phyloP scores from a whole-genome alignment of 2,797 vertebrate species.

The Macroramphosus scolopax region DNA sequence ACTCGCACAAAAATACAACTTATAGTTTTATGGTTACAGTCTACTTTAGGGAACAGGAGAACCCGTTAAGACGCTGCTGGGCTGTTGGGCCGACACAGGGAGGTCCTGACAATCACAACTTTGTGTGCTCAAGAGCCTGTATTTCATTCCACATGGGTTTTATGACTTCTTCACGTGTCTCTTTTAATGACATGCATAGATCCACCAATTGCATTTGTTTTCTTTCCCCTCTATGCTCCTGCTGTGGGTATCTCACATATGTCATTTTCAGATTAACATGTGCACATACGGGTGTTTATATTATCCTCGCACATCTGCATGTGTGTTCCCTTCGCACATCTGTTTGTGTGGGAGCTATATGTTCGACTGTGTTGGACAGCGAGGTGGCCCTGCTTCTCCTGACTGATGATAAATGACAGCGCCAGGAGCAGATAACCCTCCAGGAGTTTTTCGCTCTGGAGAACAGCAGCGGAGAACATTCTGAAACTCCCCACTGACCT shows the following conservation, averaged over 20 bases:
- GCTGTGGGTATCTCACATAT: too few relatives aligned
- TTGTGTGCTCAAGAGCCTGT: conserved; percentile 38
- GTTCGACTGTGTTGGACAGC: conserved; percentile 27
- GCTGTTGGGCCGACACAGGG: conserved; percentile 72
- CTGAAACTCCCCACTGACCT: conserved; percentile 97
- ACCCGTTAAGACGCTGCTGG: conserved; percentile 76
- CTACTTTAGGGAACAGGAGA: conserved; percentile 80
- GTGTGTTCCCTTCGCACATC: conserved; percentile 40
- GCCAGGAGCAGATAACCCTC: conserved; percentile 95
- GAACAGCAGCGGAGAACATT: conserved; percentile 95
- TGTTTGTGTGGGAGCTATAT: conserved; percentile 31
- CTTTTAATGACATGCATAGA: conserved; percentile 50
- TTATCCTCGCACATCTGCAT: conserved; percentile 41
- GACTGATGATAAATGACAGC: conserved; percentile 96
- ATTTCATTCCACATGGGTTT: conserved; percentile 57
- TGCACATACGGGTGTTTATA: conserved; percentile 5
- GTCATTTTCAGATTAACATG: too few relatives aligned
- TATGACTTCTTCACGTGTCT: conserved; percentile 57
- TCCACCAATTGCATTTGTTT: conserved; percentile 35
- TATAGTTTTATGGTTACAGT: conserved; percentile 77
- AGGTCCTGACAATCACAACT: conserved; percentile 61
- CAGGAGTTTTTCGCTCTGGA: conserved; percentile 83
- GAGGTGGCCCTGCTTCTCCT: conserved; percentile 62
- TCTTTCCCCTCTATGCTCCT: too few relatives aligned
- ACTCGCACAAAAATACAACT: conserved; percentile 55